These are phyloP conservation scores for Bembecia ichneumoniformis DNA, from an alignment of 2,888 invertebrate genomes.

Conservation along the genomic window DNA sequence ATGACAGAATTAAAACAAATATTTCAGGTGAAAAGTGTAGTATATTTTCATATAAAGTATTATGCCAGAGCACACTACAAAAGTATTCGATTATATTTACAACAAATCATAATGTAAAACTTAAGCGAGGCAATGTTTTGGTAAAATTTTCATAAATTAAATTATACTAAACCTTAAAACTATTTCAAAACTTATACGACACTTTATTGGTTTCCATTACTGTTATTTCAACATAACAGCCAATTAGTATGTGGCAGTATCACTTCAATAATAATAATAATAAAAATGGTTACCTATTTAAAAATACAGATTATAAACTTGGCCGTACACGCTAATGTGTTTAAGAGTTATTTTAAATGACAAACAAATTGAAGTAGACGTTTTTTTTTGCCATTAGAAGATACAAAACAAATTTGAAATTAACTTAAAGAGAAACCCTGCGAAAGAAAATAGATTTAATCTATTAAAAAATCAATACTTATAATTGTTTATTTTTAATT, in stretches of 20 bases:
- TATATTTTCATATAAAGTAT: slow-evolving; percentile 38
- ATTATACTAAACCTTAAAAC: slow-evolving; percentile 40
- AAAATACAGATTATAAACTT: no score
- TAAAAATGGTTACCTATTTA: no score
- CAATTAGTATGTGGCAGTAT: not conserved
- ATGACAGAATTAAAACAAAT: not conserved
- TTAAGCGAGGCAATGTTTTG: slow-evolving; percentile 70
- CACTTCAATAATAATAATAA: no score
- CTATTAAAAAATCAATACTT: no score
- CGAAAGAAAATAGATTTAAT: no score
- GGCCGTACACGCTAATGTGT: no score
- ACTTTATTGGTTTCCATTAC: not conserved
- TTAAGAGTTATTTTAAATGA: no score
- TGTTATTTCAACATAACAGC: not conserved
- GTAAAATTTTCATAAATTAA: slow-evolving; percentile 59
- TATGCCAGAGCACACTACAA: slow-evolving; percentile 62
- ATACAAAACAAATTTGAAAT: no score
- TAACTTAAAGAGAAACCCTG: no score
- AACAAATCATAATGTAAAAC: slow-evolving; percentile 50
- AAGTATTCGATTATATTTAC: slow-evolving; percentile 45
- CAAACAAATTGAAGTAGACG: no score
- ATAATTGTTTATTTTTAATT: no score
- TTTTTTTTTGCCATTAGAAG: no score
- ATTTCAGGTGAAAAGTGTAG: slow-evolving; percentile 52
- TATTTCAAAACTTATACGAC: slow-evolving; percentile 19